Evolutionary conservation across 2,888 invertebrate genomes (phyloP), one percentile per base, ranked within the genome.

Genomic region (Pristionchus mayeri): DNA sequence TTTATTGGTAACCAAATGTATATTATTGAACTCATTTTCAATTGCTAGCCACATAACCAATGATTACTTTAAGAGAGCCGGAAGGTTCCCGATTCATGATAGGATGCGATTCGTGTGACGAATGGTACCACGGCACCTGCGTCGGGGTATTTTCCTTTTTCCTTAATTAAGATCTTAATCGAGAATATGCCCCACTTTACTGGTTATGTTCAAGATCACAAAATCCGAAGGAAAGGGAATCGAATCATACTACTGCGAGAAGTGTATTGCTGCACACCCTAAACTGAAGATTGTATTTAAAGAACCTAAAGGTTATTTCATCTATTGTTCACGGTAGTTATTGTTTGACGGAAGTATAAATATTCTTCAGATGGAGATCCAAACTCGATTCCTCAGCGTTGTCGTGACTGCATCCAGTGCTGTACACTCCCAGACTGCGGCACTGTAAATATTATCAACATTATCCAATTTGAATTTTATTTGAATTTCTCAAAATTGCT

Each of bases 41-140:
- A 30, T 9, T 24, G 30, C 9, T 27, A 18, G n/a, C n/a, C n/a
- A n/a, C n/a, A n/a, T n/a, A n/a, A n/a, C n/a, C n/a, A 24, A 50
- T 24, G 9, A 24, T 6, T 27, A 2, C 27, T 7, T 76, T 76
- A 18, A 76, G 76, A 52, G 16, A 44, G 60, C 40, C 80, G 27
- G 82, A 63, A 21, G 44, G 7, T 13, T 16, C 30, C 9, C 60
- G 82, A 3, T 82, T 82, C 48, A 82, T 82, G 82, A 82, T 82
- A 7, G 44, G 34, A 48, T 82, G 82, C 34, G 82, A 82, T 27
- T 4, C 48, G 18, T 82, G 82, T 34, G 50, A 67, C 16, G 82
- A 67, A 50, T 82, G 82, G 82, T 82, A 82, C 30, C 82, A 82
- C 67, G 82, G 82, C 27, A 57, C 63, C 24, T 82, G 82, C 50